phyloP scores from a whole-genome alignment of 2,113 vertebrate species.

The Stigmatopora argus region DNA sequence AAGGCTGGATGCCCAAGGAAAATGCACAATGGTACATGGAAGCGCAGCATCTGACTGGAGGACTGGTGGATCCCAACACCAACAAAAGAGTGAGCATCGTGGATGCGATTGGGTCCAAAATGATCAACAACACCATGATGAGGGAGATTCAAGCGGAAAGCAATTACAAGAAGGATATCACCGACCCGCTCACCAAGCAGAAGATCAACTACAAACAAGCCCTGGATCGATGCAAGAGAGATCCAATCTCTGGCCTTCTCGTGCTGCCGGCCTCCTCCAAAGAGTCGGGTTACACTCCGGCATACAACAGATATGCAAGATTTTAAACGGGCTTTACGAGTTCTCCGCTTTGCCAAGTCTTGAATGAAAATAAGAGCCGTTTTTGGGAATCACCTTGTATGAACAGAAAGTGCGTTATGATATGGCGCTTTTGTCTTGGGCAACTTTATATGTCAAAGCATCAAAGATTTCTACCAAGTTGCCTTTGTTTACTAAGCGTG shows the following conservation, averaged over 20 bases:
- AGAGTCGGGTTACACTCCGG: slow-evolving; percentile 39
- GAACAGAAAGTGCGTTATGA: slow-evolving; percentile 24
- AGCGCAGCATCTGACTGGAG: slow-evolving; percentile 87
- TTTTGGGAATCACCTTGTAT: slow-evolving; percentile 9
- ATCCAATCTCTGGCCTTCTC: slow-evolving; percentile 75
- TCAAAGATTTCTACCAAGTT: slow-evolving; percentile 45
- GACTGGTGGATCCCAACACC: slow-evolving; percentile 82
- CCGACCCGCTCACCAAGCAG: slow-evolving; percentile 84
- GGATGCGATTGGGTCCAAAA: slow-evolving; percentile 76
- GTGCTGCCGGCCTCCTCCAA: slow-evolving; percentile 75
- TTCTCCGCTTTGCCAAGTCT: slow-evolving; percentile 19
- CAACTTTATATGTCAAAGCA: slow-evolving; percentile 36
- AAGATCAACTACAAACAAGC: slow-evolving; percentile 90
- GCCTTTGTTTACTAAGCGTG: slow-evolving; percentile 60
- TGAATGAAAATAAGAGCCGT: slow-evolving; percentile 5
- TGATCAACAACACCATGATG: slow-evolving; percentile 78
- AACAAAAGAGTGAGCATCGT: slow-evolving; percentile 72
- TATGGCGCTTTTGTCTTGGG: slow-evolving; percentile 52
- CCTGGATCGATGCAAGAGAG: slow-evolving; percentile 79
- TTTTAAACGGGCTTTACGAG: slow-evolving; percentile 53
- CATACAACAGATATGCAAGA: slow-evolving; percentile 44
- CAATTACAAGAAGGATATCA: slow-evolving; percentile 78
- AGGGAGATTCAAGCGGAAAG: slow-evolving; percentile 79
- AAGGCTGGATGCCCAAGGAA: slow-evolving; percentile 87
- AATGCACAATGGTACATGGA: slow-evolving; percentile 79